Base-by-base conservation (phyloP, 2,113 vertebrate species). In the Nematolebias whitei region DNA sequence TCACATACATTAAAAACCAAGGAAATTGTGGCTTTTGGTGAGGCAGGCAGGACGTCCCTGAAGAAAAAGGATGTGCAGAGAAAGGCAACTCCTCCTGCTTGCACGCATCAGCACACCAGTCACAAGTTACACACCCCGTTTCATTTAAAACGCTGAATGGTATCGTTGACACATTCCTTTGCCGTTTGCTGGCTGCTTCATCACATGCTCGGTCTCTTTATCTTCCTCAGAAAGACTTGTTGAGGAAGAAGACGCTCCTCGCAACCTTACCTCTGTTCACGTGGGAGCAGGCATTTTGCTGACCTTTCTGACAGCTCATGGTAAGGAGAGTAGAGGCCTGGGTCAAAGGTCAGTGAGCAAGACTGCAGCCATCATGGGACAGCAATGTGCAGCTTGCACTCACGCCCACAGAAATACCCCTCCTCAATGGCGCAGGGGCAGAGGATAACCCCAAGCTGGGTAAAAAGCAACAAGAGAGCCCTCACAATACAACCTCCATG, bases 121-220 rank as follows among this genome's bases (percentile, higher is more conserved):
- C 86, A 87, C 82, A 87, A 82, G 80, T 86, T 80, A 82, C 85
- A 88, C 88, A 80, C 82, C 71, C 79, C 68, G 77, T 83, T 89
- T 78, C 22, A 86, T 85, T 68, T 67, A 85, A 83, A 88, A 86
- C 76, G 65, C 68, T 76, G 77, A 82, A 86, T 79, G 63, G 61
- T 48, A 81, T 74, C 35, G 13, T 47, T 62, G 71, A 70, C 41
- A 57, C 85, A 89, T 90, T 90, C 88, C 79, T 78, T 49, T 26
- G 12, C 32, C 50, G 54, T 67, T 68, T 57, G 64, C 68, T 59
- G 52, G 59, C 74, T 63, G 58, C 65, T 65, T 69, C 16, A 26
- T 83, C 83, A 82, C 78, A 66, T 72, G 80, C 69, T 76, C 63
- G 1, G 43, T 65, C 47, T 61, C 61, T 63, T 74, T 61, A 73